phyloP scores from a whole-genome alignment of 2,113 vertebrate genomes.

The Salvelinus fontinalis region DNA sequence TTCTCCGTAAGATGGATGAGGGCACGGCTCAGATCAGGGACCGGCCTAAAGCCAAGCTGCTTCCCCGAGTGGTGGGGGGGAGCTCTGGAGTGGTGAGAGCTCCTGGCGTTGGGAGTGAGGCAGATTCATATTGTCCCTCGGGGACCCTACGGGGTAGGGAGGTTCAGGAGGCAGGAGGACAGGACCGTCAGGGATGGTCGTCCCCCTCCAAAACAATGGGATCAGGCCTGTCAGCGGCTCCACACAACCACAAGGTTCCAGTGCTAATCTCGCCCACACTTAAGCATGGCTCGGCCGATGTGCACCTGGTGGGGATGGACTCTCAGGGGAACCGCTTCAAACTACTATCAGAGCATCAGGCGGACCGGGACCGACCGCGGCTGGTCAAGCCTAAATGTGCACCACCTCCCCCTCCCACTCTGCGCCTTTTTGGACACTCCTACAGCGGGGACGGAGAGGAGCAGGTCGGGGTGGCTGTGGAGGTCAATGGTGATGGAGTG shows the following conservation, averaged over 20 bases:
- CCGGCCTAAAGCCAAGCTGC: slow-evolving; percentile 92
- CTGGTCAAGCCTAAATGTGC: slow-evolving; percentile 97
- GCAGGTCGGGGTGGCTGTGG: slow-evolving; percentile 66
- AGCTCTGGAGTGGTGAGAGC: slow-evolving; percentile 56
- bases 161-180: slow-evolving; percentile 71
- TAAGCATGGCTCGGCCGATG: slow-evolving; percentile 89
- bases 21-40: slow-evolving; percentile 86
- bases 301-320: slow-evolving; percentile 94
- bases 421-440: slow-evolving; percentile 80
- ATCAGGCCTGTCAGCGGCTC: slow-evolving; percentile 63
- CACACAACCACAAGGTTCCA: slow-evolving; percentile 98
- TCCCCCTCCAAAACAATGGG: slow-evolving; percentile 83
- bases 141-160: slow-evolving; percentile 71
- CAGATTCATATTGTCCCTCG: slow-evolving; percentile 44
- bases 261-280: slow-evolving; percentile 96
- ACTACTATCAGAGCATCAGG: slow-evolving; percentile 92
- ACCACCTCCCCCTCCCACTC: slow-evolving; percentile 87
- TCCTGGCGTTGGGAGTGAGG: slow-evolving; percentile 74
- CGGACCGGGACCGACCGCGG: slow-evolving; percentile 89
- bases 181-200: slow-evolving; percentile 83
- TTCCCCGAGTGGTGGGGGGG: slow-evolving; percentile 79
- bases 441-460: slow-evolving; percentile 75
- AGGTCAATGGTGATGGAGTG: slow-evolving; percentile 79
- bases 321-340: slow-evolving; percentile 99
- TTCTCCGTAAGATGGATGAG: slow-evolving; percentile 86